These are phyloP conservation scores for Noturus placidus DNA, from an alignment of 2,113 vertebrate species.

Conservation along the genomic window DNA sequence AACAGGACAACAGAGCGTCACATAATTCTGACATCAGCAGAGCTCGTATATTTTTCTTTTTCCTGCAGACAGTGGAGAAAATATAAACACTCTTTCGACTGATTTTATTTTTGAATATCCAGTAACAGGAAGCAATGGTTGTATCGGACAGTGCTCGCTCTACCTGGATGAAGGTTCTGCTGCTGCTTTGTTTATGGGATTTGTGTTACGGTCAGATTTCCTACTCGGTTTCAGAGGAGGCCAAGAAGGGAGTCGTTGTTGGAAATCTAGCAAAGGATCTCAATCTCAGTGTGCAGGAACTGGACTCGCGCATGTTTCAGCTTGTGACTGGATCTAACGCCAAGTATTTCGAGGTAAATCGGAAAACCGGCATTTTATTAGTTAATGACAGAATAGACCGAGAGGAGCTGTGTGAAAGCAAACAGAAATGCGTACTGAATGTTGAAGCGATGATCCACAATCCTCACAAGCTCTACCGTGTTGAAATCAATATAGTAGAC, in stretches of 20 bases:
- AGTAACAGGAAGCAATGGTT: not conserved
- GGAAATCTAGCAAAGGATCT: constrained; percentile 74
- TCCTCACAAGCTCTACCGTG: constrained; percentile 70
- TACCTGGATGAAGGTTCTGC: constrained; percentile 17
- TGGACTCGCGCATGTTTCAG: constrained; percentile 59
- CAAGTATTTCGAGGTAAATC: constrained; percentile 66
- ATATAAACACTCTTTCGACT: not conserved
- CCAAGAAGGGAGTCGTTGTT: constrained; percentile 68
- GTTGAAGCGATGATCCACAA: constrained; percentile 75
- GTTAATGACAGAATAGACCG: constrained; percentile 76
- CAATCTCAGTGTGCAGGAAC: constrained; percentile 63
- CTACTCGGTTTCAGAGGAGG: constrained; percentile 72
- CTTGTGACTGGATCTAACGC: constrained; percentile 60
- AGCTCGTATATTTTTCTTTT: not conserved
- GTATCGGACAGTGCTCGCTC: not conserved
- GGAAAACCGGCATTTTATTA: constrained; percentile 66
- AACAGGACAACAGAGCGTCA: not conserved
- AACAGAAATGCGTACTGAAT: constrained; percentile 67
- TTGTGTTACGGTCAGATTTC: constrained; percentile 64
- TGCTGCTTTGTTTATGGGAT: constrained; percentile 55
- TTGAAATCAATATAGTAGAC: constrained; percentile 74
- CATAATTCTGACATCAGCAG: not conserved
- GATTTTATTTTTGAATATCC: not conserved
- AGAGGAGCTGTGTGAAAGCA: constrained; percentile 71
- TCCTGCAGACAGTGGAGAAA: not conserved